Base-by-base conservation (phyloP, 2,797 vertebrate genomes). In the Oophaga sylvatica region DNA sequence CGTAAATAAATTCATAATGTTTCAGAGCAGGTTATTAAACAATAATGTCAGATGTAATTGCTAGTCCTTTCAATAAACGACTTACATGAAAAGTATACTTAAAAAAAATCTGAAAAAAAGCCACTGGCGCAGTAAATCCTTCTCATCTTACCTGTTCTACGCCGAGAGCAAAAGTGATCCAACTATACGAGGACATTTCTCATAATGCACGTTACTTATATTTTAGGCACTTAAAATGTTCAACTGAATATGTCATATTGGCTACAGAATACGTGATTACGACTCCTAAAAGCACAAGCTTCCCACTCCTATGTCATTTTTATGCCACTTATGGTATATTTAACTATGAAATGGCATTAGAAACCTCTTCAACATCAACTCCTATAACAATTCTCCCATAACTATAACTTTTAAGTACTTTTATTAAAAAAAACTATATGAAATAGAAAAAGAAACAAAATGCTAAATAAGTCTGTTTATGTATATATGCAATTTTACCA, bases 11-110 rank as follows among this genome's bases (percentile, higher is more conserved):
- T 60, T 41, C 26, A 41, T 22, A 62, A 62, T 62, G 57, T 60
- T 13, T 31, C 16, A 80, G 76, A 79, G n/a, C 53, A 56, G 75
- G 20, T 77, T 77, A 78, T 79, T 60, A 60, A 80, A 35, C 29
- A 60, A 80, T 60, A 35, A 60, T 22, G 31, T 6, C 9, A 60
- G 57, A 31, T 31, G 9, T 59, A 41, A 78, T 57, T 17, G 53
- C 57, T 62, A 57, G 29, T 41, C 29, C 57, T 80, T 80, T 41
- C 17, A 62, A 20, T 35, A 41, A 35, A 71, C 7, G 7, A 41
- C 70, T 41, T 20, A 13, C 26, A 70, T 70, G 31, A 31, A 70
- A 70, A 70, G n/a, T 1, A 70, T 26, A 35, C 26, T 16, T 70
- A 6, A 31, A 13, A 70, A 70, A 31, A 31, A 70, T 16, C 16